Conservation (phyloP, 2,888 invertebrate genomes). For the Philaethria dido region DNA sequence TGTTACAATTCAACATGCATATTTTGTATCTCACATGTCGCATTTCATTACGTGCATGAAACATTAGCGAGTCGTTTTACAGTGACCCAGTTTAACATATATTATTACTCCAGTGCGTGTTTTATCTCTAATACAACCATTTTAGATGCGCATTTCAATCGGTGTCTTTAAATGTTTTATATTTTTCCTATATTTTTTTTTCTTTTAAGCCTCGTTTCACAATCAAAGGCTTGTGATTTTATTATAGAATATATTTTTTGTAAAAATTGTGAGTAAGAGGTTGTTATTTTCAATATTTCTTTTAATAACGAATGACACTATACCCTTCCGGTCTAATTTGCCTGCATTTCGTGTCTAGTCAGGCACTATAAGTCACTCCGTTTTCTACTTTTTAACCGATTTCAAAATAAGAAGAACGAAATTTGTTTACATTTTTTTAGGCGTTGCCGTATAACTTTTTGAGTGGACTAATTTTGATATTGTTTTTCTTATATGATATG, state of each 20-base stretch:
- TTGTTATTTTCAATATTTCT: not conserved
- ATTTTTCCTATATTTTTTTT: too few species aligned
- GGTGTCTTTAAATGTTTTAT: constrained; percentile 37
- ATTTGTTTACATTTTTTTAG: too few species aligned
- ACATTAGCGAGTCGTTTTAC: constrained; percentile 50
- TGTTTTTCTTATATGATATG: too few species aligned
- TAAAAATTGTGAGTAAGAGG: not conserved
- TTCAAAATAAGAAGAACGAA: too few species aligned
- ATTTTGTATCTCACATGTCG: constrained; percentile 8
- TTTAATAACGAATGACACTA: too few species aligned
- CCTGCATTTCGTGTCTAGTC: too few species aligned
- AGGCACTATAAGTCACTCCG: too few species aligned
- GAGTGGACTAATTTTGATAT: too few species aligned
- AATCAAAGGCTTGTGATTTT: constrained; percentile 14
- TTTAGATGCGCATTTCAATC: constrained; percentile 52
- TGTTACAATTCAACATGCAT: constrained; percentile 1
- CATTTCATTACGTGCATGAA: constrained; percentile 42
- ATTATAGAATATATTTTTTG: not conserved
- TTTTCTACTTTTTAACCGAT: too few species aligned
- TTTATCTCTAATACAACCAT: constrained; percentile 72
- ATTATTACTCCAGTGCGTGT: constrained; percentile 67
- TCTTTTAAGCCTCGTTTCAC: constrained; percentile 41
- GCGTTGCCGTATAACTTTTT: too few species aligned
- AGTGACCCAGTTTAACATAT: constrained; percentile 61
- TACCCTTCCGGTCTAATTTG: too few species aligned